Evolutionary conservation across 64 coral and sea anemone genomes (phyloP).

Genomic region (Catalaphyllia jardinei): DNA sequence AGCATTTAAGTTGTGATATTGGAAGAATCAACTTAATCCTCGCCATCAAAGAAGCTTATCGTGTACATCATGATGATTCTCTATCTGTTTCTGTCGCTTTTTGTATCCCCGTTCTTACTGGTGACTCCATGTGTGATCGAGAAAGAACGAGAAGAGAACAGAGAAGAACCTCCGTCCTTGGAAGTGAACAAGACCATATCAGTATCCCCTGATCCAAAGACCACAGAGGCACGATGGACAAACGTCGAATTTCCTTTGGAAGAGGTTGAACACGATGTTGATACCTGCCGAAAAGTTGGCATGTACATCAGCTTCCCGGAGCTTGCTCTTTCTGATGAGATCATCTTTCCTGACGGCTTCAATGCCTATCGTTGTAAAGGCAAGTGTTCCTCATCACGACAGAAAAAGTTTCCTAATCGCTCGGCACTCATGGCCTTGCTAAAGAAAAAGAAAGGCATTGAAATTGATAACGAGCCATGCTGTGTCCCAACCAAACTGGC

Average conservation of each 20-base stretch:
- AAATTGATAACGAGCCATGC: not conserved
- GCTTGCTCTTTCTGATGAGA: not conserved
- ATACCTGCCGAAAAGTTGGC: not conserved
- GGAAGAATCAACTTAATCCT: not conserved
- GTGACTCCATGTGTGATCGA: not conserved
- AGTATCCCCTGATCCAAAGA: too few relatives aligned
- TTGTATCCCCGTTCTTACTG: not conserved
- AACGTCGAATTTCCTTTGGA: too few relatives aligned
- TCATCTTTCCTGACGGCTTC: not conserved
- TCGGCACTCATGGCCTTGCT: not conserved
- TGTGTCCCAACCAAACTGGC: not conserved
- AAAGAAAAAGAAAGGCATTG: not conserved
- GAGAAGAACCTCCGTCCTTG: not conserved
- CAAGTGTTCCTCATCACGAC: not conserved
- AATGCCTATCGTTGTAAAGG: conserved; percentile 2
- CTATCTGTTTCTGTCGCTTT: not conserved
- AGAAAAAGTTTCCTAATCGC: not conserved
- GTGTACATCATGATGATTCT: not conserved
- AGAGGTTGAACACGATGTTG: not conserved
- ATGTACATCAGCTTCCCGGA: not conserved
- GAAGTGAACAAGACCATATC: not conserved
- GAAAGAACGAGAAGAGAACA: not conserved
- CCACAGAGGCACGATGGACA: too few relatives aligned
- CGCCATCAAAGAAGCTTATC: too few relatives aligned
- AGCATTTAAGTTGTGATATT: not conserved